phyloP scores from a whole-genome alignment of 1,140 invertebrate genomes.

The Penaeus chinensis region DNA sequence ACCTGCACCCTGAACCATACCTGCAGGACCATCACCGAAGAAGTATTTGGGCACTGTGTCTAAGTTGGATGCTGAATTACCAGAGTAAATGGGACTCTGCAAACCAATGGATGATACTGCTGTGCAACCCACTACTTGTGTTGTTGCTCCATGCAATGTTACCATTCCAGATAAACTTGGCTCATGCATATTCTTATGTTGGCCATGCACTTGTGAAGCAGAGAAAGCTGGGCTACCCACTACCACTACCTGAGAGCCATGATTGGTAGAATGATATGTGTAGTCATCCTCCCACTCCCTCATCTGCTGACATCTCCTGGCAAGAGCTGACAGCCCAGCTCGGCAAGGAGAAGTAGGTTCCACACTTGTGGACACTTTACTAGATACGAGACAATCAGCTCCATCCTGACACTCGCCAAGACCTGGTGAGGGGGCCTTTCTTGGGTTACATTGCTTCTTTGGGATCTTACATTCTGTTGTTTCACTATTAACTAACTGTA shows the following conservation, averaged over 20 bases:
- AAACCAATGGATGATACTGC: background rate
- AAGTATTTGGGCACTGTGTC: constrained; percentile 15
- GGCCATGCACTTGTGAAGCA: constrained; percentile 25
- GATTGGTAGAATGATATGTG: constrained; percentile 56
- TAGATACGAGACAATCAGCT: no score
- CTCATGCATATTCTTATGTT: constrained; percentile 15
- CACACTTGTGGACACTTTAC: no score
- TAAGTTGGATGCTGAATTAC: background rate
- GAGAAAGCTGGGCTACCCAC: constrained; percentile 33
- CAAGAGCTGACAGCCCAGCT: constrained; percentile 38
- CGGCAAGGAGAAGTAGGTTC: constrained; percentile 10
- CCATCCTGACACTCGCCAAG: no score
- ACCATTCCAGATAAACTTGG: constrained; percentile 6
- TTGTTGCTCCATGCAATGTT: background rate
- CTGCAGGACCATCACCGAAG: constrained; percentile 31
- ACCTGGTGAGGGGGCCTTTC: no score
- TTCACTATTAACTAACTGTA: no score
- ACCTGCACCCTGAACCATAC: background rate
- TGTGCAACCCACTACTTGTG: background rate
- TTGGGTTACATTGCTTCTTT: no score
- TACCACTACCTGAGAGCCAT: constrained; percentile 55
- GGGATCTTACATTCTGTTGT: no score
- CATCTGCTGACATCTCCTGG: constrained; percentile 56
- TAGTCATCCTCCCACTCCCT: constrained; percentile 63
- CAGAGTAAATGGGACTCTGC: background rate